phyloP scores from a whole-genome alignment of 2,113 vertebrate species.

The Leptobrachium ailaonicum region DNA sequence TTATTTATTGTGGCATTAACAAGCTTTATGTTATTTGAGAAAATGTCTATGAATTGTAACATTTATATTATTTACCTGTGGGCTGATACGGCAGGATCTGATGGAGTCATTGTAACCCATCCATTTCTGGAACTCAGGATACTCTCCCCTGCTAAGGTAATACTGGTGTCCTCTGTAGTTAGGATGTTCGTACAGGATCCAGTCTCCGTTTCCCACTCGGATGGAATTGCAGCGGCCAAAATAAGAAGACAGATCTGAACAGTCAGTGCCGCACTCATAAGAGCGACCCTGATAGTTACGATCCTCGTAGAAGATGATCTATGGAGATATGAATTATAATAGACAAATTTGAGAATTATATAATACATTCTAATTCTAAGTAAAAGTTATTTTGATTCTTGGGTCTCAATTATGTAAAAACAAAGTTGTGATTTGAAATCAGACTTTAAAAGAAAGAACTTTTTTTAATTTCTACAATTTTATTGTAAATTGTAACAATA shows the following conservation, averaged over 20 bases:
- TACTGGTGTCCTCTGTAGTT: slow-evolving; percentile 13
- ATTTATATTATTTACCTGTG: slow-evolving; percentile 5
- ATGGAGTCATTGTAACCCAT: slow-evolving; percentile 17
- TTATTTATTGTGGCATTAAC: no score
- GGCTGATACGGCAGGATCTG: slow-evolving; percentile 21
- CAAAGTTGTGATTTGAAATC: no score
- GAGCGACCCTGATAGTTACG: slow-evolving; percentile 85
- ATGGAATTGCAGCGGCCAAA: slow-evolving; percentile 90
- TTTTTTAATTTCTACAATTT: no score
- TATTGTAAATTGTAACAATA: no score
- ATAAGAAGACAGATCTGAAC: slow-evolving; percentile 80
- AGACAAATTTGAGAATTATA: no score
- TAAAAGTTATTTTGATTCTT: no score
- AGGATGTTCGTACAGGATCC: slow-evolving; percentile 64
- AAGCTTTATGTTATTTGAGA: no score
- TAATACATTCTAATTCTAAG: no score
- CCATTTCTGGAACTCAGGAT: slow-evolving; percentile 32
- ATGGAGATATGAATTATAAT: slow-evolving; percentile 8
- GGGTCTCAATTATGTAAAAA: no score
- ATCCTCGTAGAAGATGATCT: slow-evolving; percentile 92
- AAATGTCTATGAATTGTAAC: no score
- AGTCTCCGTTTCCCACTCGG: slow-evolving; percentile 82
- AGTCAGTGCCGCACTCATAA: slow-evolving; percentile 85
- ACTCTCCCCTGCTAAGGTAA: neutral
- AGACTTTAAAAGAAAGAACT: no score